Evolutionary conservation across 2,888 invertebrate genomes (phyloP).

Genomic region (Ischnus inquisitorius): DNA sequence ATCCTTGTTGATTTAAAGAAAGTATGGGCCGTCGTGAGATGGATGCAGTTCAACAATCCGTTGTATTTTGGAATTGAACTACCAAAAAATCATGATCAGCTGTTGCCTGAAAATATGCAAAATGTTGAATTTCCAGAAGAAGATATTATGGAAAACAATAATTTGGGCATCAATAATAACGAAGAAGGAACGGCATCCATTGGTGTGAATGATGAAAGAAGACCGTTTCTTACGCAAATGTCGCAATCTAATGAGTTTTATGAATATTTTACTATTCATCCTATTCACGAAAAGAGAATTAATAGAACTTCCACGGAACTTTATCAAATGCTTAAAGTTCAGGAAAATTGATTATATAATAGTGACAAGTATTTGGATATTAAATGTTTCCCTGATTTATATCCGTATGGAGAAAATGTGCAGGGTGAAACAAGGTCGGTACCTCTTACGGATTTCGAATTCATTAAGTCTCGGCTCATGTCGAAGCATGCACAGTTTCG

Average conservation of each 20-base stretch:
- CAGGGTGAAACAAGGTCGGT: slow-evolving; percentile 60
- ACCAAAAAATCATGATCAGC: slow-evolving; percentile 61
- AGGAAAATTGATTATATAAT: slow-evolving; percentile 65
- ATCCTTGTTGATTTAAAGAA: slow-evolving; percentile 77
- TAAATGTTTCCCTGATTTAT: not conserved
- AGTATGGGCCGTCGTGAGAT: slow-evolving; percentile 74
- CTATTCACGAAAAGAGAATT: slow-evolving; percentile 67
- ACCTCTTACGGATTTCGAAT: slow-evolving; percentile 68
- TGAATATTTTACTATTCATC: slow-evolving; percentile 65
- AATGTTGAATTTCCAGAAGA: slow-evolving; percentile 8
- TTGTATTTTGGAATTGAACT: slow-evolving; percentile 74
- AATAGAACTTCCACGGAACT: slow-evolving; percentile 67
- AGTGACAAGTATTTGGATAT: slow-evolving; percentile 62
- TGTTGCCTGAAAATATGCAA: slow-evolving; percentile 12
- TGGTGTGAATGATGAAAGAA: no score
- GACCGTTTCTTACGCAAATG: slow-evolving; percentile 59
- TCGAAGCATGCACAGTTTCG: slow-evolving; percentile 74
- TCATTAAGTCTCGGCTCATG: slow-evolving; percentile 71
- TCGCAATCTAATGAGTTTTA: slow-evolving; percentile 59
- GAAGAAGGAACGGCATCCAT: not conserved
- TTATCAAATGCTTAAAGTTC: slow-evolving; percentile 73
- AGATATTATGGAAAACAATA: not conserved
- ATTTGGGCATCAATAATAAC: not conserved
- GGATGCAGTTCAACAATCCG: slow-evolving; percentile 76
- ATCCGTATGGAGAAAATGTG: slow-evolving; percentile 36